A percentile compares a stretch with the other conserved stretches of the same genome.
phyloP scores from a whole-genome alignment of 2,888 invertebrate genomes.

The Thysanoteuthis rhombus region DNA sequence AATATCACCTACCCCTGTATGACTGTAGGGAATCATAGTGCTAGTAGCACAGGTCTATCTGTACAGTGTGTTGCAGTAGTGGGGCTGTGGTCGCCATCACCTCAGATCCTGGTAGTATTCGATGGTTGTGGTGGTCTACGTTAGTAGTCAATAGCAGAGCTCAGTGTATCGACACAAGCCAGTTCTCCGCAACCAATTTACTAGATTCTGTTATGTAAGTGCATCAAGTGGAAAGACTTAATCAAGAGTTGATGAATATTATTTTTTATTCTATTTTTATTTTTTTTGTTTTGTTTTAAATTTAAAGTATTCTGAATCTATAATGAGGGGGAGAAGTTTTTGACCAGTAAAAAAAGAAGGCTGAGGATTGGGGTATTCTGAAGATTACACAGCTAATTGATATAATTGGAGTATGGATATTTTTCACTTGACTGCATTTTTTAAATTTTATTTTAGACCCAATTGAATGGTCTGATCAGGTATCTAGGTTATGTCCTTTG shows the following conservation, averaged over 20 bases:
- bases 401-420: neutral
- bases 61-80: neutral
- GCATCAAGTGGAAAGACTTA: too few species aligned
- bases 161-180: neutral
- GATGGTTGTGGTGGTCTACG: neutral
- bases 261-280: too few species aligned
- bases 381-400: neutral
- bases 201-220: neutral
- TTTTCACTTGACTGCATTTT: neutral
- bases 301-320: too few species aligned
- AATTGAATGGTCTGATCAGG: neutral
- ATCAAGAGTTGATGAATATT: too few species aligned
- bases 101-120: neutral
- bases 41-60: neutral
- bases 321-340: too few species aligned
- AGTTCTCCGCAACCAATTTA: neutral
- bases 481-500: neutral
- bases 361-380: neutral
- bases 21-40: conserved; percentile 12
- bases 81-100: neutral
- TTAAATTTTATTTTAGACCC: neutral
- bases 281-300: too few species aligned
- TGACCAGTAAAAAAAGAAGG: neutral
- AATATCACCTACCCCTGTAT: neutral
- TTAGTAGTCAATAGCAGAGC: neutral